A percentile compares a stretch with the other conserved stretches of the same genome.
These are phyloP conservation scores for Harpegnathos saltator DNA, from an alignment of 1,140 invertebrate genomes.

Conservation along the genomic window DNA sequence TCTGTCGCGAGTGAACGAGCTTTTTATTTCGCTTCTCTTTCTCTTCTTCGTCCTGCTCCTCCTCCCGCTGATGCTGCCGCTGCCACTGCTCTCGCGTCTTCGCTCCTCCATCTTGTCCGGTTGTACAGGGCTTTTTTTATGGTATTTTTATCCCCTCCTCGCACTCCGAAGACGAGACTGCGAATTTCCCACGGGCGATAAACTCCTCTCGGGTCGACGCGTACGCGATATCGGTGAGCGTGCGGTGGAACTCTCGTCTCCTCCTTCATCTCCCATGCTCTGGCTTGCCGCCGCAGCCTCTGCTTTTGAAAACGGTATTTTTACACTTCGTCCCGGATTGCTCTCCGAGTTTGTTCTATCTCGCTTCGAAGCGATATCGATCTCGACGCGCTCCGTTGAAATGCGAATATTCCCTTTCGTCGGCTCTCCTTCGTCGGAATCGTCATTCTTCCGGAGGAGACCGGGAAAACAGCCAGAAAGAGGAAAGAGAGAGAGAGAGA, in stretches of 20 bases:
- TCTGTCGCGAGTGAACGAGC: conserved; percentile 40
- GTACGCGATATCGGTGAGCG: conserved; percentile 30
- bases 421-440: background rate
- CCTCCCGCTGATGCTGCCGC: too few species aligned
- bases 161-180: conserved; percentile 2
- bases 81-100: too few species aligned
- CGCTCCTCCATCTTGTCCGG: background rate
- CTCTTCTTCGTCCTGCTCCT: background rate
- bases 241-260: conserved; percentile 17
- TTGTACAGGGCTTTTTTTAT: conserved; percentile 16
- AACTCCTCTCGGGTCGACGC: conserved; percentile 57
- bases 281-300: background rate
- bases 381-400: conserved; percentile 16
- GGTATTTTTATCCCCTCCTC: conserved; percentile 22
- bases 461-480: background rate
- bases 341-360: conserved; percentile 30
- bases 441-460: conserved; percentile 10
- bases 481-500: too few species aligned
- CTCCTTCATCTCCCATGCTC: too few species aligned
- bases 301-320: conserved; percentile 50
- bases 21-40: conserved; percentile 21
- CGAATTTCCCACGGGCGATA: conserved; percentile 59
- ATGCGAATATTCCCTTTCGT: background rate
- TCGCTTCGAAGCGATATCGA: conserved; percentile 28
- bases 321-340: conserved; percentile 38